Evolutionary conservation across 2,888 invertebrate genomes (phyloP).

Genomic region (Ophion obscuratus): DNA sequence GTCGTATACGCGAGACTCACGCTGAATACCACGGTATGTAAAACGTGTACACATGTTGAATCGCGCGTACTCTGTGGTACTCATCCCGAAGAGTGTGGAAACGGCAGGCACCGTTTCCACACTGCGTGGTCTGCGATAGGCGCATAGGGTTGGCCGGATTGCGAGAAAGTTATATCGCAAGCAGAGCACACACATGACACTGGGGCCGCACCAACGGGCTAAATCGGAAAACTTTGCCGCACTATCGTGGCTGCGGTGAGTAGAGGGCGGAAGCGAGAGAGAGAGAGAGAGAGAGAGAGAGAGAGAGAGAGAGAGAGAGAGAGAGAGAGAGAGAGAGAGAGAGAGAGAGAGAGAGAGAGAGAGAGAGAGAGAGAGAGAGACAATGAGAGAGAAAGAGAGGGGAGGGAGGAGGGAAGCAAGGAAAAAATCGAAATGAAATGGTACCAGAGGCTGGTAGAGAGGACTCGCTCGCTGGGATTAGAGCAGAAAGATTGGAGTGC

Average conservation of each 20-base stretch:
- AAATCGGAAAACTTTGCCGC: conserved; percentile 69
- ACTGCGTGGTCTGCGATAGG: background rate
- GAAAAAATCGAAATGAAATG: conserved; percentile 74
- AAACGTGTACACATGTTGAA: conserved; percentile 13
- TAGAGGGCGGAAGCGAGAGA: conserved; percentile 34
- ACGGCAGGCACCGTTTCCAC: too few species aligned
- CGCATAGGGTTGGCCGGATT: background rate
- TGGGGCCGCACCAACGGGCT: conserved; percentile 33
- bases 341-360: conserved; percentile 36
- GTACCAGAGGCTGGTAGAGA: conserved; percentile 61
- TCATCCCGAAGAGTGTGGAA: background rate
- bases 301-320: background rate
- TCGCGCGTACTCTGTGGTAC: too few species aligned
- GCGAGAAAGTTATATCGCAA: conserved; percentile 22
- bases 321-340: conserved; percentile 42
- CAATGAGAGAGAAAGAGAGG: conserved; percentile 41
- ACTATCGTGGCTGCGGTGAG: conserved; percentile 56
- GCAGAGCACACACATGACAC: conserved; percentile 21
- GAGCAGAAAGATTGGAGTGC: conserved; percentile 68
- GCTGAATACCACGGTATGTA: background rate
- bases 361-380: conserved; percentile 25
- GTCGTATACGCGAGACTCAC: background rate
- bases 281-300: conserved; percentile 47
- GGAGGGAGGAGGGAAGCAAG: conserved; percentile 48
- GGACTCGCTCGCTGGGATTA: conserved; percentile 62